Evolutionary conservation across 2,113 vertebrate genomes (phyloP).

Genomic region (Nesospiza acunhae): DNA sequence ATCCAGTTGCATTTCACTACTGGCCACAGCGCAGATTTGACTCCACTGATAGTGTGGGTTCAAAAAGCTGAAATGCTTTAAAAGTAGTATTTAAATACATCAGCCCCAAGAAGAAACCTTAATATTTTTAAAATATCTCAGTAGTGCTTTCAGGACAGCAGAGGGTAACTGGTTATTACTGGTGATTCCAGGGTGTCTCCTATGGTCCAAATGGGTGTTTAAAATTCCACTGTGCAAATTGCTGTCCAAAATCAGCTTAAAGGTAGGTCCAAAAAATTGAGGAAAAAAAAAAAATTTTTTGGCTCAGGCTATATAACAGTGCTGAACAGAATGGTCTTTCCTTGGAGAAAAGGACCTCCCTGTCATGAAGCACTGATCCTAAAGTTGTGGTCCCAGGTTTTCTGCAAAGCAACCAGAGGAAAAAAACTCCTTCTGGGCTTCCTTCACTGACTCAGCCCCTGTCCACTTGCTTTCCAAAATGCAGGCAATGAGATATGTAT

Average conservation of each 20-base stretch:
- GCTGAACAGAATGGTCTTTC: not conserved
- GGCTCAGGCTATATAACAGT: fast-evolving
- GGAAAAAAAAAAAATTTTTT: too few species aligned
- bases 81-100: not conserved
- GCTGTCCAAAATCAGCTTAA: not conserved
- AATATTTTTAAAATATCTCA: not conserved
- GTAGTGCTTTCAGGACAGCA: not conserved
- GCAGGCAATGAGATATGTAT: not conserved
- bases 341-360: not conserved
- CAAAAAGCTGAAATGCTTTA: not conserved
- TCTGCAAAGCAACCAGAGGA: not conserved
- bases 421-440: not conserved
- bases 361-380: not conserved
- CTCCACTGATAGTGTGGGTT: not conserved
- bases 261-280: not conserved
- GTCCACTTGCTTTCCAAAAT: not conserved
- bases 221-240: not conserved
- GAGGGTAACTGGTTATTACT: not conserved
- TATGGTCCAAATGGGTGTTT: not conserved
- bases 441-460: not conserved
- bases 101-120: not conserved
- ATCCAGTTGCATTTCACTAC: not conserved
- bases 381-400: fast-evolving
- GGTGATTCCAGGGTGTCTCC: not conserved
- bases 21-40: not conserved